These are phyloP conservation scores for Labia minor DNA, from an alignment of 2,888 invertebrate genomes.

Conservation along the genomic window DNA sequence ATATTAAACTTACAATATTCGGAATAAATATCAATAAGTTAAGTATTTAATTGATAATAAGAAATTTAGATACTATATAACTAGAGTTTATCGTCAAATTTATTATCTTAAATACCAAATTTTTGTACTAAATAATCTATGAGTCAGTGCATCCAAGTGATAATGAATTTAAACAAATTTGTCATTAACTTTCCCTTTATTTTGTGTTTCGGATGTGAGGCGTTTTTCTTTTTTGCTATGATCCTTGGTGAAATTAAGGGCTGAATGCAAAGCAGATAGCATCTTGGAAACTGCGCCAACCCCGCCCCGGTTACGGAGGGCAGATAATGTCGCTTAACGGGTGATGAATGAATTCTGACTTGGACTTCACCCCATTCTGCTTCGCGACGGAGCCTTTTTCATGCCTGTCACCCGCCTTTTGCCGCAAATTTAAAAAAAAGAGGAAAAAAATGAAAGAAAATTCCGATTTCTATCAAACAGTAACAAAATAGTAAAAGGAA, in stretches of 20 bases:
- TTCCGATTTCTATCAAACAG: background rate
- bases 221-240: background rate
- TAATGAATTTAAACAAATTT: background rate
- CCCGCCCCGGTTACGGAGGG: background rate
- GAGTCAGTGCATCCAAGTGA: too few relatives aligned
- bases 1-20: too few relatives aligned
- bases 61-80: too few relatives aligned
- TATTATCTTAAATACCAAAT: too few relatives aligned
- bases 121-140: too few relatives aligned
- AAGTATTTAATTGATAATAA: too few relatives aligned
- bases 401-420: conserved; percentile 1
- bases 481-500: background rate
- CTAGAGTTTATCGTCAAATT: too few relatives aligned
- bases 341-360: conserved; percentile 13
- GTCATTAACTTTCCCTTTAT: background rate
- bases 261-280: background rate
- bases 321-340: conserved; percentile 3
- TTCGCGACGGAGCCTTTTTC: background rate
- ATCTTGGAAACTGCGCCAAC: conserved; percentile 13
- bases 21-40: too few relatives aligned
- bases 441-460: background rate
- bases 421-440: background rate
- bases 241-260: background rate
- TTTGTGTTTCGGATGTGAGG: background rate
- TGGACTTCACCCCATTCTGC: background rate